phyloP scores from a whole-genome alignment of 2,888 invertebrate genomes.

The Archaeoteleia sp. region DNA sequence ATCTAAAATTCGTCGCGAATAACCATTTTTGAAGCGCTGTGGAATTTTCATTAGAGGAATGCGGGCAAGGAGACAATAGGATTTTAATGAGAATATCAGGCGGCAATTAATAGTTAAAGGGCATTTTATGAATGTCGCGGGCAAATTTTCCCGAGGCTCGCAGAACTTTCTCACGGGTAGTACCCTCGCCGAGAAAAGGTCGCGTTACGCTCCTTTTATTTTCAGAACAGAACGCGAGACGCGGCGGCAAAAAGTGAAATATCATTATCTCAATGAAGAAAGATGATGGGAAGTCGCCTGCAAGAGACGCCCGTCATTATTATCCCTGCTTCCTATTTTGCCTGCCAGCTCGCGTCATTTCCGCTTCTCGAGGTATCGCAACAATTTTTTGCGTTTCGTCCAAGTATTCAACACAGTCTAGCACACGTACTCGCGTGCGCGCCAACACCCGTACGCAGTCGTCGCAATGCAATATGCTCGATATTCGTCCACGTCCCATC shows the following conservation, averaged over 20 bases:
- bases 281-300: conserved; percentile 11
- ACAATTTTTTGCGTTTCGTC: too few species aligned
- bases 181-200: conserved; percentile 1
- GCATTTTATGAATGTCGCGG: conserved; percentile 5
- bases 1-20: conserved; percentile 20
- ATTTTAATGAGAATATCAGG: conserved; percentile 3
- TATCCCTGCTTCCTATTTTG: conserved; percentile 13
- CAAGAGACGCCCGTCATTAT: conserved; percentile 25
- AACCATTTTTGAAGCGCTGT: neutral
- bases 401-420: too few species aligned
- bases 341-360: conserved; percentile 12
- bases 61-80: too few species aligned
- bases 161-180: conserved; percentile 4
- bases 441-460: too few species aligned
- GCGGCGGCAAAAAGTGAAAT: conserved; percentile 15
- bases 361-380: conserved; percentile 11
- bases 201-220: conserved; percentile 11
- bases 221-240: neutral
- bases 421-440: too few species aligned
- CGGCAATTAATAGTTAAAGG: conserved; percentile 8
- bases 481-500: too few species aligned
- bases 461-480: too few species aligned
- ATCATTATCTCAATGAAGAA: conserved; percentile 19
- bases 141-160: conserved; percentile 9
- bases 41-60: neutral